Percentiles rank a stretch among this genome's conserved stretches.
phyloP scores from a whole-genome alignment of 1,140 invertebrate species.

The Panagrolaimus sp. region DNA sequence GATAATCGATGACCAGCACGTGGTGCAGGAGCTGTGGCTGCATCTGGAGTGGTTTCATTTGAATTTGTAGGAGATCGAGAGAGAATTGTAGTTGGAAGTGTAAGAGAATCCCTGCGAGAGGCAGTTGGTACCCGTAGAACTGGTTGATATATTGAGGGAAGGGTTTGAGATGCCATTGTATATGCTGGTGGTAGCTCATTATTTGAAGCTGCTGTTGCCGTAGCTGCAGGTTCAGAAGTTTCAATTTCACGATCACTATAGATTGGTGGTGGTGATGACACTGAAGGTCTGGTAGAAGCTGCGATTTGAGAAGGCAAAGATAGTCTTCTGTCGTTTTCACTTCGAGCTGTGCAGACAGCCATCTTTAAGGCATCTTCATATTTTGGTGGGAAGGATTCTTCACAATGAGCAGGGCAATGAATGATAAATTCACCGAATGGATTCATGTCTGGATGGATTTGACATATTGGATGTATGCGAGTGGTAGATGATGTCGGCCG shows the following conservation, averaged over 20 bases:
- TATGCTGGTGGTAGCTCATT: background rate
- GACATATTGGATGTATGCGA: background rate
- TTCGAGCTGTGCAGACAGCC: background rate
- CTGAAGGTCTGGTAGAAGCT: background rate
- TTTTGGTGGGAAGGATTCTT: background rate
- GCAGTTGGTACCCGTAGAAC: background rate
- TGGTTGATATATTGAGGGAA: background rate
- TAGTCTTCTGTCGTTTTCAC: background rate
- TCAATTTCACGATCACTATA: background rate
- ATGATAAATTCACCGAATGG: background rate
- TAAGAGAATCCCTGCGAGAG: background rate
- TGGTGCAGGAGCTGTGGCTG: background rate
- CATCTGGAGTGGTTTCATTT: background rate
- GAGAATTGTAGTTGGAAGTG: background rate
- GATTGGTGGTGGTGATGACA: background rate
- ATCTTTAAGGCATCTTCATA: slow-evolving; percentile 7
- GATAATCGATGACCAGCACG: background rate
- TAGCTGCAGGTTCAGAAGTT: background rate
- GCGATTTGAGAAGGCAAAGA: background rate
- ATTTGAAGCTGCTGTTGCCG: background rate
- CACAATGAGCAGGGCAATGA: background rate
- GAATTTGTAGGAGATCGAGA: too few relatives aligned
- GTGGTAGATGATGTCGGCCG: background rate
- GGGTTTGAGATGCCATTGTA: background rate
- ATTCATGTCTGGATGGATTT: background rate